These are phyloP conservation scores for Cyphomyrus discorhynchus DNA, from an alignment of 2,113 vertebrate species.

Conservation along the genomic window DNA sequence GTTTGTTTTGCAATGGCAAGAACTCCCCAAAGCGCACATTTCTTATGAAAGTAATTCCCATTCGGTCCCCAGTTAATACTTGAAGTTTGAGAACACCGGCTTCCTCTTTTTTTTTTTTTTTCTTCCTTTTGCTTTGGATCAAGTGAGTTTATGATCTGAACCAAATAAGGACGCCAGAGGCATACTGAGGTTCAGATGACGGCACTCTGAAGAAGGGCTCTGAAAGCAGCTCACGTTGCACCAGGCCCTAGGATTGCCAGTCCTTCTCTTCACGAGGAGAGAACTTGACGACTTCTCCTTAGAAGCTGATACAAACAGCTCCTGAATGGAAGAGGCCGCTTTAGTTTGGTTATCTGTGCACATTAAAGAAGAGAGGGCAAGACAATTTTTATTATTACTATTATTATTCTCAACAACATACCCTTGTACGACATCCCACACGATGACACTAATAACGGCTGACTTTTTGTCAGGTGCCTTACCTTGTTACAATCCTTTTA, in stretches of 20 bases:
- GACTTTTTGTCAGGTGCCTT: background rate
- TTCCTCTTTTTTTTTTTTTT: background rate
- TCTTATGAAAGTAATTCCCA: background rate
- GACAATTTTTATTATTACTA: background rate
- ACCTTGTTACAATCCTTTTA: background rate
- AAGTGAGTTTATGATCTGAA: slow-evolving; percentile 8
- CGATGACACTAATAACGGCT: background rate
- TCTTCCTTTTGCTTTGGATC: background rate
- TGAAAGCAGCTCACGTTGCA: background rate
- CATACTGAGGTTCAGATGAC: slow-evolving; percentile 5
- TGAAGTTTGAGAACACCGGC: slow-evolving; percentile 1
- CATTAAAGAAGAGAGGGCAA: background rate
- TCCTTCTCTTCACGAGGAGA: background rate
- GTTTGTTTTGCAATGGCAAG: background rate
- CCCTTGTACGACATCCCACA: background rate
- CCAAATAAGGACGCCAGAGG: background rate
- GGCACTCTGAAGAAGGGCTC: background rate
- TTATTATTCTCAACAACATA: background rate
- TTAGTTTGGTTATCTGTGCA: background rate
- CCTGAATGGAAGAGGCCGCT: background rate
- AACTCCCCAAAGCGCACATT: background rate
- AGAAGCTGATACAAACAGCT: background rate
- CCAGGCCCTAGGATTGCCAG: background rate
- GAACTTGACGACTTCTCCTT: background rate
- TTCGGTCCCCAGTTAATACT: background rate